A percentile compares a stretch with the other conserved stretches of the same genome.
Evolutionary conservation across 2,113 vertebrate genomes (phyloP).

Genomic region (Polypterus bichir): DNA sequence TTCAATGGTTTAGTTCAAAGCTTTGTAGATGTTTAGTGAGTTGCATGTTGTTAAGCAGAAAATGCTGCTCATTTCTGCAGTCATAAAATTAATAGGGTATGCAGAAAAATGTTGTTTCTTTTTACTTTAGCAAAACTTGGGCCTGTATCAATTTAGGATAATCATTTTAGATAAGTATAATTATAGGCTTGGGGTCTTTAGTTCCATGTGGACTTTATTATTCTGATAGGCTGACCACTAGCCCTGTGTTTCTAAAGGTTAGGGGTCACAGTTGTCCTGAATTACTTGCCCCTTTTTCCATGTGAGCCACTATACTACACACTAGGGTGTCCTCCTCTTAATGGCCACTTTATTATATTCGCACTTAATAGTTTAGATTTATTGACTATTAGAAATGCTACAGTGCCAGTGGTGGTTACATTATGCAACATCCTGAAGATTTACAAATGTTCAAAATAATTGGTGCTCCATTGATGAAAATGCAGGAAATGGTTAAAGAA

Average conservation of each 20-base stretch:
- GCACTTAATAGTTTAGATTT: conserved; percentile 97
- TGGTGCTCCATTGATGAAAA: conserved; percentile 31
- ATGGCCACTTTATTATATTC: conserved; percentile 81
- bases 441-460: conserved; percentile 73
- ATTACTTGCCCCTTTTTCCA: conserved; percentile 72
- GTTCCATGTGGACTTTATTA: conserved; percentile 78
- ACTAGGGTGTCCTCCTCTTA: conserved; percentile 74
- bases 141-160: conserved; percentile 32
- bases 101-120: conserved; percentile 6
- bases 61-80: background rate
- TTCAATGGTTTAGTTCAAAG: too few relatives aligned
- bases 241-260: conserved; percentile 67
- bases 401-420: conserved; percentile 79
- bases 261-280: conserved; percentile 95
- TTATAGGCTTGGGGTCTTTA: conserved; percentile 46
- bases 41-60: background rate
- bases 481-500: conserved; percentile 18
- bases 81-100: conserved; percentile 3
- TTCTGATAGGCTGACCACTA: conserved; percentile 63
- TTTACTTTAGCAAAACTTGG: conserved; percentile 8
- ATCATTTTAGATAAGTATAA: conserved; percentile 44
- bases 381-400: conserved; percentile 89
- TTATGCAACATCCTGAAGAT: conserved; percentile 41
- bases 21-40: too few relatives aligned
- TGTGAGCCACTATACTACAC: conserved; percentile 65